These are phyloP conservation scores for Orientallactaga bullata DNA, from an alignment of 2,113 vertebrate species.

Conservation along the genomic window DNA sequence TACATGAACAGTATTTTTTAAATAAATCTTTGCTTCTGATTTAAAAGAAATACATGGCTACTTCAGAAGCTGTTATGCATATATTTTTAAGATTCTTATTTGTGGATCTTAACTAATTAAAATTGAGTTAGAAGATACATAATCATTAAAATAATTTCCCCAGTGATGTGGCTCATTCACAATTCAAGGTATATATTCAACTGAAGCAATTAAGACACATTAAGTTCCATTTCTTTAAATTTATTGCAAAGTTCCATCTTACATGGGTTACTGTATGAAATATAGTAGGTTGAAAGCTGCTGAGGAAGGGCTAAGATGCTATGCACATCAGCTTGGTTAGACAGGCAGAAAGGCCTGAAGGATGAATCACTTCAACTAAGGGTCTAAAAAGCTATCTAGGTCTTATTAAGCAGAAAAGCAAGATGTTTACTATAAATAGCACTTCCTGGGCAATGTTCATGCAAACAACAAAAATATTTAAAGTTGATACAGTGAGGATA, in stretches of 20 bases:
- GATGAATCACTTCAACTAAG: neutral
- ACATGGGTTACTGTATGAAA: neutral
- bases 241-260: slow-evolving; percentile 64
- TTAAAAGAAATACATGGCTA: slow-evolving; percentile 58
- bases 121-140: slow-evolving; percentile 69
- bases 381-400: neutral
- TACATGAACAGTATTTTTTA: slow-evolving; percentile 34
- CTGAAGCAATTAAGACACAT: slow-evolving; percentile 67
- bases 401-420: neutral
- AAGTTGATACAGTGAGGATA: neutral
- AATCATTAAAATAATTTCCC: slow-evolving; percentile 70
- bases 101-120: slow-evolving; percentile 77
- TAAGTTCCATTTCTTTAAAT: slow-evolving; percentile 71
- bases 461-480: neutral
- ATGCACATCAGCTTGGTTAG: neutral
- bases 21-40: slow-evolving; percentile 62
- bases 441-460: neutral
- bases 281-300: neutral
- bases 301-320: neutral
- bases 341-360: neutral
- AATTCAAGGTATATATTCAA: slow-evolving; percentile 65
- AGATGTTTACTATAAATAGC: neutral
- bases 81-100: slow-evolving; percentile 67
- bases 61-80: slow-evolving; percentile 41
- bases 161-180: slow-evolving; percentile 69